Conservation (phyloP, 2,797 vertebrate species). For the Chaetodon trifasciatus region DNA sequence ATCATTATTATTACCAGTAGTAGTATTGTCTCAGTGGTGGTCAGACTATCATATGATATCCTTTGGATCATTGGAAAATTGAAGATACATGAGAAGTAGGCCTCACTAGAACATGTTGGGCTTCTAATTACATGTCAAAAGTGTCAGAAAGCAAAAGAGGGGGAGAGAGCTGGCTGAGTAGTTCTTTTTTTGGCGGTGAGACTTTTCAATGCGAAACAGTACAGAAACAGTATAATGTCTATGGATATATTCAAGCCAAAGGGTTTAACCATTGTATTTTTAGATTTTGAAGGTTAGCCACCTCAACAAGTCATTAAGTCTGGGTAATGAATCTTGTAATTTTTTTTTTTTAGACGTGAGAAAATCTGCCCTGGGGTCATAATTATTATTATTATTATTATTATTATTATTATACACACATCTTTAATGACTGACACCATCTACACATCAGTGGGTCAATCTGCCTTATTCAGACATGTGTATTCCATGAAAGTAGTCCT, state of each 20-base stretch:
- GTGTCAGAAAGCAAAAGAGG: slow-evolving; percentile 14
- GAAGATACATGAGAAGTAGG: slow-evolving; percentile 8
- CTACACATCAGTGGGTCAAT: not conserved
- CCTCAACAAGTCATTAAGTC: not conserved
- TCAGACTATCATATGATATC: slow-evolving; percentile 10
- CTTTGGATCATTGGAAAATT: slow-evolving; percentile 31
- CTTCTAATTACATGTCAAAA: slow-evolving; percentile 49
- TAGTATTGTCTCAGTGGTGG: not conserved
- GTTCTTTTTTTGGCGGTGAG: slow-evolving; percentile 5
- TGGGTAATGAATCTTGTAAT: not conserved
- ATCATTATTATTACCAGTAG: too few species aligned
- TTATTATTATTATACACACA: too few species aligned
- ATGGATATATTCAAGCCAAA: not conserved
- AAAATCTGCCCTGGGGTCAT: not conserved
- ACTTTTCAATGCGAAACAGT: slow-evolving; percentile 27
- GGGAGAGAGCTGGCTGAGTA: slow-evolving; percentile 15
- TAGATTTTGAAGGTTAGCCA: slow-evolving; percentile 5
- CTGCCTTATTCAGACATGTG: not conserved
- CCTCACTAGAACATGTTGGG: slow-evolving; percentile 29
- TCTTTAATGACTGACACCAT: not conserved
- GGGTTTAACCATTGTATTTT: not conserved
- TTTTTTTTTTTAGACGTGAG: not conserved
- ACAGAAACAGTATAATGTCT: slow-evolving; percentile 7
- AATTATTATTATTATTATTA: too few species aligned
- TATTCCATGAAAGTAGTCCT: not conserved